Evolutionary conservation across 2,113 vertebrate species (phyloP).

Genomic region (Dipodomys spectabilis): DNA sequence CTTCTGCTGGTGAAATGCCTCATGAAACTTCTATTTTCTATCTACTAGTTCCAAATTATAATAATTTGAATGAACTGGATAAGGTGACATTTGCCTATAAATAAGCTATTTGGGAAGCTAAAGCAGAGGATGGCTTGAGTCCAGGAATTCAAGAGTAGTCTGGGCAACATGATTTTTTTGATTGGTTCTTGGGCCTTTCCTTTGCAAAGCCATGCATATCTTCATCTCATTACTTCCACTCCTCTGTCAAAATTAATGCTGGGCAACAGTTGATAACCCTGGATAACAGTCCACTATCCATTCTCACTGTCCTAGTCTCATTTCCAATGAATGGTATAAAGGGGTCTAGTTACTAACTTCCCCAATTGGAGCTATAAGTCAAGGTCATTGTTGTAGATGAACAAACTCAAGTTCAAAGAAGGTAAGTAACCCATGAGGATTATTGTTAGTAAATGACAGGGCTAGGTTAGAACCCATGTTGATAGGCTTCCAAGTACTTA

Average conservation of each 20-base stretch:
- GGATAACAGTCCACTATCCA: not conserved
- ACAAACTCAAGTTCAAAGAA: slow-evolving; percentile 42
- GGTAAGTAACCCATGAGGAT: slow-evolving; percentile 26
- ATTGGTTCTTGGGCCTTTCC: slow-evolving; percentile 1
- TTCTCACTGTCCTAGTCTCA: not conserved
- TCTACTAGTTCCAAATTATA: not conserved
- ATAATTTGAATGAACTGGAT: not conserved
- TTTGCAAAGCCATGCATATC: not conserved
- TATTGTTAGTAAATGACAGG: not conserved
- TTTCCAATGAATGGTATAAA: slow-evolving; percentile 19
- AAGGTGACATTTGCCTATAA: not conserved
- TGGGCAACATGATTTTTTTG: not conserved
- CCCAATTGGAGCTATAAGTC: not conserved
- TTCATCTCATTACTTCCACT: not conserved
- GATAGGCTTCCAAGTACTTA: slow-evolving; percentile 10
- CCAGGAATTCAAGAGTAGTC: not conserved
- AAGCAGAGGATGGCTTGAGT: not conserved
- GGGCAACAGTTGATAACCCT: not conserved
- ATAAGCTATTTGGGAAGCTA: no score
- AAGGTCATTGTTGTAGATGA: not conserved
- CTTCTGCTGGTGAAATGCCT: not conserved
- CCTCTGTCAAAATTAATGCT: not conserved
- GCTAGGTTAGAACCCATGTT: not conserved
- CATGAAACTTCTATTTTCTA: not conserved
- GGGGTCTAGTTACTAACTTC: not conserved